Base-by-base conservation (phyloP, 2,888 invertebrate genomes). In the Plebejus melissa region DNA sequence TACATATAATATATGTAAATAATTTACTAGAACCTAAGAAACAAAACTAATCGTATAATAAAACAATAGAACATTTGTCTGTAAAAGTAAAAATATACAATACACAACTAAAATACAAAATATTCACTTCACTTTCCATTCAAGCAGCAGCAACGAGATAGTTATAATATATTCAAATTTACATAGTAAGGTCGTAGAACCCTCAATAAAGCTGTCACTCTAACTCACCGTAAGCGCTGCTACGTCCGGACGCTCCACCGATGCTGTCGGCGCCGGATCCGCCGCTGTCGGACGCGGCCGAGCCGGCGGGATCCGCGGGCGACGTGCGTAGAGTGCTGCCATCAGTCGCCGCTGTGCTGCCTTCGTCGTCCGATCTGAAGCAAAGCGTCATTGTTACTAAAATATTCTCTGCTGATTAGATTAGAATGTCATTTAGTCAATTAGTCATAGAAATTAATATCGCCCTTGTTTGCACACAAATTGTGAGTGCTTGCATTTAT, bases 271-370 rank as follows among this genome's bases (percentile, higher is more conserved):
- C 97, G 46, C 97, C 98, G 83, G 98, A 98, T 77, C 97, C 98
- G 54, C 98, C 98, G 88, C 98, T 98, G 86, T 98, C 98, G 13
- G 97, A 97, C 76, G 92, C 97, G 13, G 95, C 96, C 2, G 92
- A 92, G 75, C 92, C 93, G 46, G 90, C 89, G 1, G 89, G 84
- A 77, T 93, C 93, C 0, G 91, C 90, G 0, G 91, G 93, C 1
- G 93, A 93, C 50, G 94, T 91, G 78, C 98, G 95, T 78, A 98
- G 94, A 0, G 98, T 98, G 74, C 98, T 98, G 76, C 98, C 98
- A 88, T 98, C 98, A 0, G 98, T 98, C 0, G 98, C 98, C 9
- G 98, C 98, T 57, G 98, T 98, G 80, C 98, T 98, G 75, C 97
- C 98, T 88, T 99, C 99, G 87, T 98, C 98, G 86, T 99, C 99